These are phyloP conservation scores for Neotoma lepida DNA, from an alignment of 2,113 vertebrate genomes.

Conservation along the genomic window DNA sequence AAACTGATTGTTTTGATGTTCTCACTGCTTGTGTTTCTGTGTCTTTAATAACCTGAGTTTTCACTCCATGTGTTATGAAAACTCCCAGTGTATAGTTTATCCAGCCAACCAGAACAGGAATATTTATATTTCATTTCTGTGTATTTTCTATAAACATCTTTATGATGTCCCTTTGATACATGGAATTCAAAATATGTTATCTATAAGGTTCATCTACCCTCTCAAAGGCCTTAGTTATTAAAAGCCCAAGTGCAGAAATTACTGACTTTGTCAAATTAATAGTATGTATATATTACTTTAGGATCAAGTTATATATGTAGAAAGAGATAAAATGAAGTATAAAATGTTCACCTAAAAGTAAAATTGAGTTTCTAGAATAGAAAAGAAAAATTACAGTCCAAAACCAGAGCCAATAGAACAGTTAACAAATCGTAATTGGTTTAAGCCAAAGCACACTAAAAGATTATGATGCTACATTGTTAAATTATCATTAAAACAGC, in stretches of 20 bases:
- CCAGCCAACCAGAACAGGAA: not conserved
- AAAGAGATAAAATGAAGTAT: not conserved
- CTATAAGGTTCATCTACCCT: not conserved
- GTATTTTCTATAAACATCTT: not conserved
- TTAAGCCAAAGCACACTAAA: not conserved
- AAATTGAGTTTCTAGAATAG: not conserved
- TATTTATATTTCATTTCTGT: not conserved
- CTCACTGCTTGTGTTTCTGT: slow-evolving; percentile 41
- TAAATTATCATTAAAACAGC: slow-evolving; percentile 5
- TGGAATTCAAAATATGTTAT: not conserved
- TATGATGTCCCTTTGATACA: not conserved
- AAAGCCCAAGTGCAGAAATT: slow-evolving; percentile 25
- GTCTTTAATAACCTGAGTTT: not conserved
- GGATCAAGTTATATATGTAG: not conserved
- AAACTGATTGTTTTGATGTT: not conserved
- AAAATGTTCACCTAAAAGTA: not conserved
- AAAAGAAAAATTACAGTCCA: not conserved
- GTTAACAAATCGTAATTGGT: not conserved
- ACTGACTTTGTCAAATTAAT: not conserved
- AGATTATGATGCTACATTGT: not conserved
- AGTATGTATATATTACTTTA: slow-evolving; percentile 1
- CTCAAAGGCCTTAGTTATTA: not conserved
- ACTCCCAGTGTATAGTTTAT: slow-evolving; percentile 33
- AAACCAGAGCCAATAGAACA: not conserved
- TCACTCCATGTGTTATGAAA: not conserved